Evolutionary conservation across 2,888 invertebrate species (phyloP), one percentile per base, ranked within the genome.

Genomic region (Eledona agricola): DNA sequence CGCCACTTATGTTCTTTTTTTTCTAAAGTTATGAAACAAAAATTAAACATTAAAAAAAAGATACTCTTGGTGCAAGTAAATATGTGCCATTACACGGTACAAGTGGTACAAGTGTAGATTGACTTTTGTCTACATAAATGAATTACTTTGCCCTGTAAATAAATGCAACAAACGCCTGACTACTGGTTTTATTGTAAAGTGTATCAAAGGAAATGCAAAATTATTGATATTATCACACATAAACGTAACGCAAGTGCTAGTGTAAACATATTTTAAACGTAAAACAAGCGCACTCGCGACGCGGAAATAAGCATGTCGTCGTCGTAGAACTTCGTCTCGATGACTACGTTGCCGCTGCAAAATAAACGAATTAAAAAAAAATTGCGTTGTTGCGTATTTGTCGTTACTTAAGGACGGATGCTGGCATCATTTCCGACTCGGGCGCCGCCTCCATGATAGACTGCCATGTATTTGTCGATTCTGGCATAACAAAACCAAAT

Each of bases 381-480:
- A 31, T 10, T 4, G 3, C 15, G 25, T 7, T 1, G 17, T 3
- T 2, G 23, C 15, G n/a, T 23, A 5, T n/a, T 19, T 19, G n/a
- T 19, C 4, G 78, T 77, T 78, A 96, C 96, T 95, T 98, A 63
- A 99, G 83, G 56, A 98, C 87, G 76, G 92, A 93, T 2, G 98
- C 96, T n/a, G 99, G 98, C 95, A 99, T 96, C 98, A 99, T 99
- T 79, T 99, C 96, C 43, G 94, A 94, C 77, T 99, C 98, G 0
- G 99, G 98, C 0, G 99, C 98, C 5, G 99, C 98, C 78, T 98
- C 96, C 67, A 99, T 96, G 49, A 96, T 84, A 43, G 95, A 96
- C 77, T 99, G 98, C 99, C 99, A 99, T 5, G 98, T 98, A 77
- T 99, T 99, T 26, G 97, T 98, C 4, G 98, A 98, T 67, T 95